phyloP scores from a whole-genome alignment of 2,888 invertebrate species.

The Trachelus tabidus region DNA sequence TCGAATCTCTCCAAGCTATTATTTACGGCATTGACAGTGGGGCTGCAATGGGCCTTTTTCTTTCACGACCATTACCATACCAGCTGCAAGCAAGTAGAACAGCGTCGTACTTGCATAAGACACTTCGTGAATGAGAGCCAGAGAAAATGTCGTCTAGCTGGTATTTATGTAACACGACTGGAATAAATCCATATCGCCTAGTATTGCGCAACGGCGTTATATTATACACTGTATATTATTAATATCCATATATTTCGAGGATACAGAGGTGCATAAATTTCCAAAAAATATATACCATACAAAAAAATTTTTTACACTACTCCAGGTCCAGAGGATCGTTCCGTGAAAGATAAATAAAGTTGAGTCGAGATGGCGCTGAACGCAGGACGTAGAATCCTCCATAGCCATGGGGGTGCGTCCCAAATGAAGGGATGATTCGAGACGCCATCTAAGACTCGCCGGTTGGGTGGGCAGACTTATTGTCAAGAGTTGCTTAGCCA shows the following conservation, averaged over 20 bases:
- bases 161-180: constrained; percentile 20
- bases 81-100: not conserved
- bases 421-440: constrained; percentile 15
- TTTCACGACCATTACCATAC: not conserved
- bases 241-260: not conserved
- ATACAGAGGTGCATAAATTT: not conserved
- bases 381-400: not conserved
- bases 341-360: not conserved
- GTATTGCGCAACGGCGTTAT: not conserved
- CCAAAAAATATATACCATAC: not conserved
- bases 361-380: not conserved
- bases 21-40: not conserved
- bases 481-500: not conserved
- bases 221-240: not conserved
- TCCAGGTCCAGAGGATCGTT: not conserved
- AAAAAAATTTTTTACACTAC: not conserved
- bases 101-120: constrained; percentile 10
- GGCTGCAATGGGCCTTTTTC: not conserved
- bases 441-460: not conserved
- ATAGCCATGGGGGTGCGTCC: constrained; percentile 12
- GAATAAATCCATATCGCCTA: constrained; percentile 18
- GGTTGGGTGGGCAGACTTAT: not conserved
- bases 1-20: not conserved
- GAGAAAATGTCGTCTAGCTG: constrained; percentile 15
- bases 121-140: constrained; percentile 19